Base-by-base conservation (phyloP, 2,888 invertebrate genomes). In the Mycogona germanica region DNA sequence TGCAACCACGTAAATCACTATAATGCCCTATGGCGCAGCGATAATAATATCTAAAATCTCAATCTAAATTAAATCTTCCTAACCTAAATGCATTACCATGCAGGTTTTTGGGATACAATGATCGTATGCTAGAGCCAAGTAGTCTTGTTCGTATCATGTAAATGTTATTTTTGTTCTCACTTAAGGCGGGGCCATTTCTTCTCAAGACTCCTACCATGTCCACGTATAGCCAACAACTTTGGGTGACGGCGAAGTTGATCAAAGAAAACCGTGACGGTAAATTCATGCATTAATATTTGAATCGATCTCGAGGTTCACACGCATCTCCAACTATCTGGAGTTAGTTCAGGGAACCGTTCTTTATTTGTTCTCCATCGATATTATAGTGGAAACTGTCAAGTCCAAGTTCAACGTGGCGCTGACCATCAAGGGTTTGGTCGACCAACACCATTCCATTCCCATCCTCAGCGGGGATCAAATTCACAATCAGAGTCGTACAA, bases 161-260 rank as follows among this genome's bases (percentile, higher is more conserved):
- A 12, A 28, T 7, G 19, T 35, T 21, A 2, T 21, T 32, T 30
- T 53, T 3, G 21, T 46, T 51, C 49, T 51, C 46, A 32, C 42
- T 55, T 51, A 32, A 70, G 68, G 68, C 68, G 25, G 75, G 93
- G 0, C 92, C 93, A 2, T 95, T 87, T 69, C 78, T 81, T 54
- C 78, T 95, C 75, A 81, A 82, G 66, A 87, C 87, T 45, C 89
- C 91, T 0, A 74, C 82, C 21, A 75, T 95, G 68, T 85, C 88
- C 30, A 84, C 88, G 0, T 88, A 93, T 62, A 84, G 85, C 53
- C 93, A 95, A 68, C 93, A 96, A 66, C 70, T 96, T 55, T 96
- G 96, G 95, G 75, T 96, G 1, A 82, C 88, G 58, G 87, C 87
- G 1, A 84, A 86, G 67, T 75, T 92, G 64, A 74, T 82, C 32